phyloP scores from a whole-genome alignment of 35 echinoderm and acorn worm genomes.

The Hemicentrotus pulcherrimus region DNA sequence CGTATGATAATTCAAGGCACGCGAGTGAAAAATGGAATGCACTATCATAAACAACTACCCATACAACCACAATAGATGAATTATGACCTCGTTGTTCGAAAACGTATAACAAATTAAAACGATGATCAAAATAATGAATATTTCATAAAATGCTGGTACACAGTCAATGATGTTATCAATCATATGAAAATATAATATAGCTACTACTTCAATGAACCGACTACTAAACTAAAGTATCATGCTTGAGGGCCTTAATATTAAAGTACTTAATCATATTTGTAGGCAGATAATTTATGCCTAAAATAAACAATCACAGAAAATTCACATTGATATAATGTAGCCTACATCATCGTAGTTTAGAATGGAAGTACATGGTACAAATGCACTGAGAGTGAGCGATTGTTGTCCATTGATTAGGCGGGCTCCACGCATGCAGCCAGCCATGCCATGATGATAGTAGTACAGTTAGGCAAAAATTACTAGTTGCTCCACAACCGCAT shows the following conservation, averaged over 20 bases:
- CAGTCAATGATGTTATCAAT: neutral
- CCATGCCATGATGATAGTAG: neutral
- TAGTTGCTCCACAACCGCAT: neutral
- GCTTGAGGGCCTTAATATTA: neutral
- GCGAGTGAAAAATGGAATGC: neutral
- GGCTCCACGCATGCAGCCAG: neutral
- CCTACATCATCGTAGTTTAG: too few species aligned
- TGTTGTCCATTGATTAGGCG: neutral
- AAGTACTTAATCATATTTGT: neutral
- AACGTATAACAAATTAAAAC: neutral
- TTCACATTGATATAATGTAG: too few species aligned
- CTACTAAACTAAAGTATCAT: neutral
- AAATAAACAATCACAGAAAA: too few species aligned
- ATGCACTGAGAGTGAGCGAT: neutral
- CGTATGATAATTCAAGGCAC: slow-evolving; percentile 10
- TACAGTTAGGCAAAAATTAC: neutral
- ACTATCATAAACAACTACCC: neutral
- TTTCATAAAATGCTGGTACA: neutral
- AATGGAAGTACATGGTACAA: neutral
- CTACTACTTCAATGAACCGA: too few species aligned
- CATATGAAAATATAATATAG: neutral
- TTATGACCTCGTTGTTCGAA: neutral
- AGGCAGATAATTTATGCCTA: too few species aligned
- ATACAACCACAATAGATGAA: neutral
- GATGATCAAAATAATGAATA: neutral